Evolutionary conservation across 2,888 invertebrate genomes (phyloP).

Genomic region (Drosophila colorata): DNA sequence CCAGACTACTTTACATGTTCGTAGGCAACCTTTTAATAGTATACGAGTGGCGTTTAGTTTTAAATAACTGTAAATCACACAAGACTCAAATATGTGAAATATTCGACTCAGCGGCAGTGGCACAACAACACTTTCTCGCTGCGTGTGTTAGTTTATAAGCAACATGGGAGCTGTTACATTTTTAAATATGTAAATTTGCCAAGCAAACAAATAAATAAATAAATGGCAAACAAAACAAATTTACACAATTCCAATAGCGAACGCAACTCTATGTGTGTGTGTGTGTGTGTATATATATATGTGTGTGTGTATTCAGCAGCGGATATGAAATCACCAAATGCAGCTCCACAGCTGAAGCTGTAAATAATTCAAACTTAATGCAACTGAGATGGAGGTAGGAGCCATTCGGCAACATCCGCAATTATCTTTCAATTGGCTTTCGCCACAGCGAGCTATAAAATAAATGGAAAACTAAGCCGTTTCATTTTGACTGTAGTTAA

Average conservation of each 20-base stretch:
- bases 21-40: too few species aligned
- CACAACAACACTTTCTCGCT: constrained; percentile 50
- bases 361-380: constrained; percentile 1
- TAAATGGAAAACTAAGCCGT: constrained; percentile 44
- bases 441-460: constrained; percentile 21
- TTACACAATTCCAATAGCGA: constrained; percentile 44
- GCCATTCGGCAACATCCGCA: constrained; percentile 42
- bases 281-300: neutral
- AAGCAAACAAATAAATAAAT: constrained; percentile 16
- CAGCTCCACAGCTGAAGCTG: constrained; percentile 4
- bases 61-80: constrained; percentile 33
- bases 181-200: constrained; percentile 40
- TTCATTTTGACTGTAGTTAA: constrained; percentile 6
- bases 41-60: constrained; percentile 7
- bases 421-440: constrained; percentile 53
- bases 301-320: constrained; percentile 11
- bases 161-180: constrained; percentile 36
- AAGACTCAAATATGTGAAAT: constrained; percentile 34
- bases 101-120: constrained; percentile 39
- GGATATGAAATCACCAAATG: constrained; percentile 52
- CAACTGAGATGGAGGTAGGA: neutral
- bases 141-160: constrained; percentile 40
- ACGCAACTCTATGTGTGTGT: neutral
- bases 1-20: neutral
- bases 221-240: constrained; percentile 26